A percentile compares a stretch with the other conserved stretches of the same genome.
Evolutionary conservation across 1,140 invertebrate species (phyloP).

Genomic region (Neocloeon triangulifer): DNA sequence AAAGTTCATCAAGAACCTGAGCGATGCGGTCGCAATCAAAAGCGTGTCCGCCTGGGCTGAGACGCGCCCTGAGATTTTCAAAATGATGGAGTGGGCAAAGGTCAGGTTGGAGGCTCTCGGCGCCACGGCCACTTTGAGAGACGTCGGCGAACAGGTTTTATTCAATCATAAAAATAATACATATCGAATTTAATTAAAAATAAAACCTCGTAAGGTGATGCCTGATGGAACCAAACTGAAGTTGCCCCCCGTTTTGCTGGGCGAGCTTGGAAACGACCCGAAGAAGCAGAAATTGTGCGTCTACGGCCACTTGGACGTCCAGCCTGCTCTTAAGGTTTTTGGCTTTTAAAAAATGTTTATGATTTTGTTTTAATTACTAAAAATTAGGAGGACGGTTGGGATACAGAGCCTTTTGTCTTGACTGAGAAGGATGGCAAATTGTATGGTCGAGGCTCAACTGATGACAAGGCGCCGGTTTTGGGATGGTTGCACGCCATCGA

Average conservation of each 20-base stretch:
- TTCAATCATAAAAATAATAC: neutral
- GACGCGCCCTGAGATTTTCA: slow-evolving; percentile 41
- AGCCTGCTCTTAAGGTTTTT: slow-evolving; percentile 59
- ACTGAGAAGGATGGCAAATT: slow-evolving; percentile 76
- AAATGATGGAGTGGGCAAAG: slow-evolving; percentile 63
- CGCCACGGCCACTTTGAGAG: slow-evolving; percentile 44
- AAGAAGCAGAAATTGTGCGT: slow-evolving; percentile 79
- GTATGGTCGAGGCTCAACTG: slow-evolving; percentile 76
- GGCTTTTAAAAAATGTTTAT: too few relatives aligned
- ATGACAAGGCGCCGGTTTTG: slow-evolving; percentile 84
- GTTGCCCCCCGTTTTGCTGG: slow-evolving; percentile 77
- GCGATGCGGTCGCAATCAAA: slow-evolving; percentile 77
- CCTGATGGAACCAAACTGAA: slow-evolving; percentile 45
- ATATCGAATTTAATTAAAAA: neutral
- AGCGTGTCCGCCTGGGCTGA: slow-evolving; percentile 88
- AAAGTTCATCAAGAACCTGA: slow-evolving; percentile 55
- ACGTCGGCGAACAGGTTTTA: slow-evolving; percentile 51
- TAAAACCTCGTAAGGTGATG: slow-evolving; percentile 22
- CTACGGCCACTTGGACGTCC: slow-evolving; percentile 96
- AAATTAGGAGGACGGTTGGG: slow-evolving; percentile 79
- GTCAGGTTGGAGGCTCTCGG: slow-evolving; percentile 52
- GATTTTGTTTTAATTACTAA: too few relatives aligned
- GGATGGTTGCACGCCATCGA: slow-evolving; percentile 89
- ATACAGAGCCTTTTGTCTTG: slow-evolving; percentile 81
- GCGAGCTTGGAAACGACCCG: slow-evolving; percentile 56